phyloP scores from a whole-genome alignment of 2,797 vertebrate genomes.

The Malacoctenus gilli region DNA sequence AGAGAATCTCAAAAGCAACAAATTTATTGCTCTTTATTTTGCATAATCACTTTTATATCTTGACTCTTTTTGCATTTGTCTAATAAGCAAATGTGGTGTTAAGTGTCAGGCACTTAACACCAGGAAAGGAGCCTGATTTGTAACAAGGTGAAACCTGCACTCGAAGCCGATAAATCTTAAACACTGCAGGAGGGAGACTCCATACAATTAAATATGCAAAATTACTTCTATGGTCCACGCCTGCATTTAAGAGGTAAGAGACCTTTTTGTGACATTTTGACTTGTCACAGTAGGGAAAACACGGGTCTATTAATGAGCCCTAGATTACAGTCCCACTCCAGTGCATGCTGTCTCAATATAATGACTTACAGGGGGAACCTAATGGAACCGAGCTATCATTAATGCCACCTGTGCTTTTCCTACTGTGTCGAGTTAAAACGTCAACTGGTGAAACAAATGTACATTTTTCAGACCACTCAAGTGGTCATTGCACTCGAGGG shows the following conservation, averaged over 20 bases:
- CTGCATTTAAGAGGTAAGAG: neutral
- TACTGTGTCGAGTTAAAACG: neutral
- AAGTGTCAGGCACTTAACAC: too few species aligned
- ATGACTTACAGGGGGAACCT: neutral
- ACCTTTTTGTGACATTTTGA: slow-evolving; percentile 1
- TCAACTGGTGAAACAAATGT: slow-evolving; percentile 9
- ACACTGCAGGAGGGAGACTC: too few species aligned
- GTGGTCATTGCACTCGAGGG: slow-evolving; percentile 35
- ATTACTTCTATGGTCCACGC: neutral
- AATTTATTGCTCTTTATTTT: too few species aligned
- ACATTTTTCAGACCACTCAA: slow-evolving; percentile 19
- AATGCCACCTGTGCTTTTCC: neutral
- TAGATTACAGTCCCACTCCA: neutral
- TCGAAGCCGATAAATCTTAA: too few species aligned
- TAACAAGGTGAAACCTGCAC: too few species aligned
- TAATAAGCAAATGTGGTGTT: too few species aligned
- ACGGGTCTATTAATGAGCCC: neutral
- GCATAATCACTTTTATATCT: too few species aligned
- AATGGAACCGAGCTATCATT: neutral
- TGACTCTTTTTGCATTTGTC: too few species aligned
- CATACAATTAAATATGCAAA: slow-evolving; percentile 3
- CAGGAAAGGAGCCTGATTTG: too few species aligned
- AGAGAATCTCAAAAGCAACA: too few species aligned
- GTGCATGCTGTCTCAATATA: neutral
- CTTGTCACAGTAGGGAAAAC: slow-evolving; percentile 1